Evolutionary conservation across 2,113 vertebrate species (phyloP), one percentile per base, ranked within the genome.

Genomic region (Fulmarus glacialis): DNA sequence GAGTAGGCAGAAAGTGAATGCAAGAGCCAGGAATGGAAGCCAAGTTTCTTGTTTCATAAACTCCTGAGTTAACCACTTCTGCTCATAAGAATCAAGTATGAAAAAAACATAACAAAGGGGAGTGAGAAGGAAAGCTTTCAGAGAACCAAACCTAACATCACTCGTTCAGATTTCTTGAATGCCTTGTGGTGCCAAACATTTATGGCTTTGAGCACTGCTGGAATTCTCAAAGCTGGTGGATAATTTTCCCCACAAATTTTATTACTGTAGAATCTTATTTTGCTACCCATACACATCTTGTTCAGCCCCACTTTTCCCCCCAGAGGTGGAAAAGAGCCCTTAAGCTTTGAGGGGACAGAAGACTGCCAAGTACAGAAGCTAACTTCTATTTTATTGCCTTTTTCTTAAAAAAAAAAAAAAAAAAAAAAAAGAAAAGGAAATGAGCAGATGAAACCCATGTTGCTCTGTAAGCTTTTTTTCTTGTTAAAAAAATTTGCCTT

Each of bases 41-140:
- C 83, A 97, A 92, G 42, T 75, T 95, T 90, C 82, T 96, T 75
- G 60, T 97, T 95, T 91, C 83, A 91, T 78, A 89, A 87, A 95
- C 80, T 93, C 77, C 60, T 53, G 56, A 95, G 43, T 96, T 95
- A 96, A 96, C 80, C 70, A 79, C 75, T 93, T 96, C 30, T 92
- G 60, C 50, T 95, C 23, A 27, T 47, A 88, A 80, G 71, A 83
- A 73, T 55, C 18, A 45, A 78, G 27, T 78, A 66, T 34, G n/a
- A n/a, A 79, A 72, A 52, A 38, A 64, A 2, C 56, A 52, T 6
- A 89, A 68, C 60, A 83, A 88, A 86, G 16, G 23, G 9, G 42
- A 92, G 23, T 47, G 68, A 87, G 86, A 92, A 87, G 52, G 12
- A 93, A 92, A 90, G 42, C 38, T 74, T 96, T 83, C 50, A 93